Evolutionary conservation across 2,888 invertebrate species (phyloP).

Genomic region (Parochlus steinenii): DNA sequence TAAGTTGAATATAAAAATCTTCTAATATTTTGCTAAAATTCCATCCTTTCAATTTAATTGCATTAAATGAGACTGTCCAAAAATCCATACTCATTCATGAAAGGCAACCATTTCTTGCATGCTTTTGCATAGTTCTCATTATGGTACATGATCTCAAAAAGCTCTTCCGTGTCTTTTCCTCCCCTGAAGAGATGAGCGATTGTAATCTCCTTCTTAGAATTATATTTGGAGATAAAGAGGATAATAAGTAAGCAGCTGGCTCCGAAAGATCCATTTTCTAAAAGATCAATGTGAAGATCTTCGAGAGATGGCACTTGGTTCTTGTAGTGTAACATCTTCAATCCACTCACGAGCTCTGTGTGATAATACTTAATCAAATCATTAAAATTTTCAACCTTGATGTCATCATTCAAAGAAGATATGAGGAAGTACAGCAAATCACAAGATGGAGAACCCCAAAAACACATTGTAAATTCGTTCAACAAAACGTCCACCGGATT

Average conservation of each 20-base stretch:
- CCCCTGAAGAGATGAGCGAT: background rate
- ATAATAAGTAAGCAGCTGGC: background rate
- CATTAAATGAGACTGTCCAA: background rate
- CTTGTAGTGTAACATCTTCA: background rate
- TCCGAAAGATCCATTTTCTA: background rate
- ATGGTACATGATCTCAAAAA: background rate
- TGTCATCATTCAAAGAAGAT: slow-evolving; percentile 1
- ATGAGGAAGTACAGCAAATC: slow-evolving; percentile 2
- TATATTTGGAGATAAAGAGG: slow-evolving; percentile 4
- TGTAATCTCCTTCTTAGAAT: slow-evolving; percentile 1
- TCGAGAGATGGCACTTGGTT: background rate
- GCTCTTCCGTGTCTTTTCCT: background rate
- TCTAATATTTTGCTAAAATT: too few species aligned
- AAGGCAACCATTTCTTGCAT: background rate
- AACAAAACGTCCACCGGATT: background rate
- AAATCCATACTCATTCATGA: slow-evolving; percentile 9
- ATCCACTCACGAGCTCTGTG: background rate
- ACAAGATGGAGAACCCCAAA: background rate
- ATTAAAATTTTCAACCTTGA: background rate
- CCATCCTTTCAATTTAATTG: background rate
- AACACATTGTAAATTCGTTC: slow-evolving; percentile 1
- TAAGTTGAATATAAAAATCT: too few species aligned
- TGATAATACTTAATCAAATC: slow-evolving; percentile 3
- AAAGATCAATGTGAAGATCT: background rate
- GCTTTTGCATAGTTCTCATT: slow-evolving; percentile 3